Evolutionary conservation across 2,888 invertebrate genomes (phyloP).

Genomic region (Tachystola acroxantha): DNA sequence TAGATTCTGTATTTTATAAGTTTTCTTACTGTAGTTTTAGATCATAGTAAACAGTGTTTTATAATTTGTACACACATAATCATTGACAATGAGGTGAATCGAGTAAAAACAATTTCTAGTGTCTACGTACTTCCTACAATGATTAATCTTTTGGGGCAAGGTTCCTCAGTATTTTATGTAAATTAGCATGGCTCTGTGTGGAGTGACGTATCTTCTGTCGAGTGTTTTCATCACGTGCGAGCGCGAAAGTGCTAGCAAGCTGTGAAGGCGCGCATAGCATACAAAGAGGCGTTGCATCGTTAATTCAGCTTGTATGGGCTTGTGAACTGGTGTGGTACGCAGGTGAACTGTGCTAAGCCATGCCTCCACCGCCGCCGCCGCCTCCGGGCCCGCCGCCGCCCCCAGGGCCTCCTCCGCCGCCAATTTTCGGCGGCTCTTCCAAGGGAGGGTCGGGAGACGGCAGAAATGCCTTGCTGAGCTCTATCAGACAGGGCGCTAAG

Average conservation of each 20-base stretch:
- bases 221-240: constrained; percentile 54
- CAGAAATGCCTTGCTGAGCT: constrained; percentile 85
- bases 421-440: constrained; percentile 59
- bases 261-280: constrained; percentile 30
- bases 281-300: constrained; percentile 14
- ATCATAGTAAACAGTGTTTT: no score
- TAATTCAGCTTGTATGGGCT: constrained; percentile 30
- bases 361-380: constrained; percentile 80
- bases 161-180: constrained; percentile 63
- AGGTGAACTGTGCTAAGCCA: constrained; percentile 42
- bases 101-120: constrained; percentile 56
- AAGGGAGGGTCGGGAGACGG: constrained; percentile 75
- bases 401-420: constrained; percentile 78
- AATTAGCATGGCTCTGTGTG: constrained; percentile 56
- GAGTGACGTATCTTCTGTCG: constrained; percentile 45
- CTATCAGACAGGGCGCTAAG: constrained; percentile 89
- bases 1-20: background rate
- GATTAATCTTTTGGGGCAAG: constrained; percentile 68
- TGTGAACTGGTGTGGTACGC: constrained; percentile 24
- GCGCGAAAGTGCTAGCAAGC: constrained; percentile 33
- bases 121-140: constrained; percentile 67
- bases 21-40: no score
- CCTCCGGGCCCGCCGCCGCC: constrained; percentile 83
- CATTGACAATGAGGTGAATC: constrained; percentile 42
- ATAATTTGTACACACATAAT: no score